Evolutionary conservation across 2,888 invertebrate species (phyloP).

Genomic region (Crepidodera aurea): DNA sequence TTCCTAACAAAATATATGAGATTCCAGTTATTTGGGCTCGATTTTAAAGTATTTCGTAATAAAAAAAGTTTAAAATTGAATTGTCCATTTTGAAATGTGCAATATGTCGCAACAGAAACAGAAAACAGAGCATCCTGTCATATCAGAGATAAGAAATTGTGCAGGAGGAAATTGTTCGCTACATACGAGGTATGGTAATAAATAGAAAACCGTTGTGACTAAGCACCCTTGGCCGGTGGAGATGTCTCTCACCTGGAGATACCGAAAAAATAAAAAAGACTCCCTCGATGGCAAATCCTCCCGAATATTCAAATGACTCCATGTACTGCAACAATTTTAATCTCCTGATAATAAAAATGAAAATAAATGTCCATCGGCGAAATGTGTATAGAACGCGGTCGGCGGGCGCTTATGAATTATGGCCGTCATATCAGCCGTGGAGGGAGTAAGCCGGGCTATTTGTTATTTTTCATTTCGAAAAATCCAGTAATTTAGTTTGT

Average conservation of each 20-base stretch:
- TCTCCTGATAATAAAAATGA: slow-evolving; percentile 64
- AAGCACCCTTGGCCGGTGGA: slow-evolving; percentile 17
- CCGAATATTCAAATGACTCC: slow-evolving; percentile 58
- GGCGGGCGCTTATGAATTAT: slow-evolving; percentile 59
- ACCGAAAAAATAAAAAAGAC: slow-evolving; percentile 25
- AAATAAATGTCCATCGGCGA: slow-evolving; percentile 62
- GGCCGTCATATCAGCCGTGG: slow-evolving; percentile 60
- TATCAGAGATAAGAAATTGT: background rate
- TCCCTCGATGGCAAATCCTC: slow-evolving; percentile 53
- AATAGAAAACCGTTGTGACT: slow-evolving; percentile 20
- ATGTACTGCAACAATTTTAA: slow-evolving; percentile 63
- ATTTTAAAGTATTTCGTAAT: no score
- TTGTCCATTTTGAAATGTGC: no score
- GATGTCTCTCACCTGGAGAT: slow-evolving; percentile 50
- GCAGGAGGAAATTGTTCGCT: background rate
- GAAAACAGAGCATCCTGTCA: no score
- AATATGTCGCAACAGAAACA: no score
- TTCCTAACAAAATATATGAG: no score
- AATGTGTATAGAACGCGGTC: slow-evolving; percentile 53
- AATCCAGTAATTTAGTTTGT: slow-evolving; percentile 64
- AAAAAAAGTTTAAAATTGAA: no score
- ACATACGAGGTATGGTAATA: slow-evolving; percentile 1
- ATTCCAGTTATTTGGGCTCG: no score
- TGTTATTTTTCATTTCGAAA: slow-evolving; percentile 64
- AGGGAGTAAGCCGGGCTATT: slow-evolving; percentile 62